Evolutionary conservation across 2,888 invertebrate genomes (phyloP).

Genomic region (Coelogynopora nodosa): DNA sequence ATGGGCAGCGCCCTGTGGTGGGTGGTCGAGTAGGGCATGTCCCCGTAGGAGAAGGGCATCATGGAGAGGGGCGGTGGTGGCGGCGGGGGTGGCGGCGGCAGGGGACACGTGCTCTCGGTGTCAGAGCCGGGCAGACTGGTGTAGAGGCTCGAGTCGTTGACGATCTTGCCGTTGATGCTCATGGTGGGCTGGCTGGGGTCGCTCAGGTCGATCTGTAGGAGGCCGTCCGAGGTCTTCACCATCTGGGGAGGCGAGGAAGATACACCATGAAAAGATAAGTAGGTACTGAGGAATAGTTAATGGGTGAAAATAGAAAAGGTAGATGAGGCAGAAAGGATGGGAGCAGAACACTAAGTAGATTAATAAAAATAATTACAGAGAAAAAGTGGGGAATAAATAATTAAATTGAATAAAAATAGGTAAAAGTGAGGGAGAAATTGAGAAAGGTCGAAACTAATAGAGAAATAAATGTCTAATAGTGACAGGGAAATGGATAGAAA

Average conservation of each 20-base stretch:
- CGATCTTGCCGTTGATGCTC: slow-evolving; percentile 11
- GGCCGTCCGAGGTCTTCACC: slow-evolving; percentile 6
- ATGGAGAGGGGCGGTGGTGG: background rate
- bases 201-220: background rate
- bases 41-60: background rate
- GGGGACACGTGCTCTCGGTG: background rate
- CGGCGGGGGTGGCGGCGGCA: background rate
- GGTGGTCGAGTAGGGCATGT: background rate
- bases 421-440: too few species aligned
- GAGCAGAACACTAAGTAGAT: too few species aligned
- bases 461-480: too few species aligned
- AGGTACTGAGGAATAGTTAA: too few species aligned
- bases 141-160: background rate
- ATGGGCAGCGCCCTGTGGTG: background rate
- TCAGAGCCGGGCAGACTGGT: slow-evolving; percentile 1
- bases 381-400: too few species aligned
- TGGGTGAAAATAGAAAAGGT: too few species aligned
- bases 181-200: slow-evolving; percentile 2
- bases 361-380: too few species aligned
- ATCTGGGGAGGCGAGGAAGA: background rate
- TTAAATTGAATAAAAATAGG: too few species aligned
- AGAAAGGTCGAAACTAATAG: too few species aligned
- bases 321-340: too few species aligned
- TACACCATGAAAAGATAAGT: too few species aligned
- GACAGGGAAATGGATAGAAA: too few species aligned